phyloP scores from a whole-genome alignment of 2,113 vertebrate species.

The Gavia stellata region DNA sequence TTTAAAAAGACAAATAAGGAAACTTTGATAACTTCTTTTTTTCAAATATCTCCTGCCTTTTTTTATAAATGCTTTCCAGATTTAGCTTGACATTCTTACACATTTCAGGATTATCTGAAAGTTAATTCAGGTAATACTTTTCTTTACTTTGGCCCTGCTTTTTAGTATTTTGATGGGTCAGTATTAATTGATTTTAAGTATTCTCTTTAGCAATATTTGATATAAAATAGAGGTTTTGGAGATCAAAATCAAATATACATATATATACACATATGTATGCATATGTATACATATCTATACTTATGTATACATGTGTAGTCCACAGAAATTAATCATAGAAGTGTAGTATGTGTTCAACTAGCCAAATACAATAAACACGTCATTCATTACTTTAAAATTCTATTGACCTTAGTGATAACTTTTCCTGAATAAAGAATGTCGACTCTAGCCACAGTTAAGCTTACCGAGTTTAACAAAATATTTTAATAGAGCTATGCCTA shows the following conservation, averaged over 20 bases:
- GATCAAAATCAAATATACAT: not conserved
- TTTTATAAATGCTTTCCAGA: conserved; percentile 43
- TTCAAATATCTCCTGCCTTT: not conserved
- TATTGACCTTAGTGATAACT: not conserved
- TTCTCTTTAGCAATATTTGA: conserved; percentile 14
- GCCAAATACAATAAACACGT: not conserved
- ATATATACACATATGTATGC: not conserved
- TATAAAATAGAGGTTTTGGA: conserved; percentile 22
- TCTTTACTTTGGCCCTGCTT: conserved; percentile 26
- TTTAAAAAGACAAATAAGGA: not conserved
- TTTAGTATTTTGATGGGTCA: not conserved
- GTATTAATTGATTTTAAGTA: conserved; percentile 19
- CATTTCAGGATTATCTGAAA: conserved; percentile 2
- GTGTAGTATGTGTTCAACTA: not conserved
- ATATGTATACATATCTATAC: not conserved
- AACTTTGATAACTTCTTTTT: not conserved
- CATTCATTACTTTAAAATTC: not conserved
- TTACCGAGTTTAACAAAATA: not conserved
- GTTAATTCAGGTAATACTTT: conserved; percentile 18
- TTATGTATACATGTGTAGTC: not conserved
- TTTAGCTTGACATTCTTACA: not conserved
- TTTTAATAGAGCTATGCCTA: not conserved
- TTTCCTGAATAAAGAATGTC: not conserved
- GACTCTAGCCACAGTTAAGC: not conserved
- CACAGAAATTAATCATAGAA: conserved; percentile 24